Evolutionary conservation across 2,113 vertebrate genomes (phyloP).

Genomic region (Egretta garzetta): DNA sequence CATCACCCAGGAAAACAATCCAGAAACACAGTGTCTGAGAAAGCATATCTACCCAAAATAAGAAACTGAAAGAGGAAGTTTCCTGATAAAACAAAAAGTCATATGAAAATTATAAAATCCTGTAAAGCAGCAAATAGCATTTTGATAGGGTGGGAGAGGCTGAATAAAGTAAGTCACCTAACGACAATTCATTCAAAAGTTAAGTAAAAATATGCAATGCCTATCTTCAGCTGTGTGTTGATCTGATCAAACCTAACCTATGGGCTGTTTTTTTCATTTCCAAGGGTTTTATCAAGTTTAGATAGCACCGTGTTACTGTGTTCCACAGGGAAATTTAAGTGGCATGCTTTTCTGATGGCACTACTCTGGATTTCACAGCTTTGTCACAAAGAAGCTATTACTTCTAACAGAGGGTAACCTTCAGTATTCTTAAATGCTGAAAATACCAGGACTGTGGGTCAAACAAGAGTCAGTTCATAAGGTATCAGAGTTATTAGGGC

Average conservation of each 20-base stretch:
- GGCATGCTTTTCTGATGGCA: background rate
- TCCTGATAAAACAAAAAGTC: background rate
- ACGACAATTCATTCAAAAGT: background rate
- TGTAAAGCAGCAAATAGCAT: background rate
- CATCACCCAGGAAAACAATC: background rate
- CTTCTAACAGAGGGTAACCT: background rate
- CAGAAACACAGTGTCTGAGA: background rate
- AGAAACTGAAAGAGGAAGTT: background rate
- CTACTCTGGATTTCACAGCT: background rate
- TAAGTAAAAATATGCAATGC: background rate
- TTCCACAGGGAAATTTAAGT: background rate
- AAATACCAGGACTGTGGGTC: background rate
- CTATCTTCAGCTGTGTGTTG: background rate
- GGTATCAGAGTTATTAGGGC: background rate
- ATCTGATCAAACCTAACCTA: background rate
- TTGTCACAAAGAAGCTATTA: background rate
- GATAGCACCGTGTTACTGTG: background rate
- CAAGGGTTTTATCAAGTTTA: background rate
- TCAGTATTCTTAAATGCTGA: background rate
- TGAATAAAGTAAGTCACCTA: background rate
- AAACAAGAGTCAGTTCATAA: background rate
- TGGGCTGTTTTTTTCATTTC: background rate
- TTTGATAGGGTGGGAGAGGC: background rate
- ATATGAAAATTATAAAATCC: background rate
- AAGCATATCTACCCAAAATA: background rate